Evolutionary conservation across 2,113 vertebrate species (phyloP).

Genomic region (Chaetura pelagica): DNA sequence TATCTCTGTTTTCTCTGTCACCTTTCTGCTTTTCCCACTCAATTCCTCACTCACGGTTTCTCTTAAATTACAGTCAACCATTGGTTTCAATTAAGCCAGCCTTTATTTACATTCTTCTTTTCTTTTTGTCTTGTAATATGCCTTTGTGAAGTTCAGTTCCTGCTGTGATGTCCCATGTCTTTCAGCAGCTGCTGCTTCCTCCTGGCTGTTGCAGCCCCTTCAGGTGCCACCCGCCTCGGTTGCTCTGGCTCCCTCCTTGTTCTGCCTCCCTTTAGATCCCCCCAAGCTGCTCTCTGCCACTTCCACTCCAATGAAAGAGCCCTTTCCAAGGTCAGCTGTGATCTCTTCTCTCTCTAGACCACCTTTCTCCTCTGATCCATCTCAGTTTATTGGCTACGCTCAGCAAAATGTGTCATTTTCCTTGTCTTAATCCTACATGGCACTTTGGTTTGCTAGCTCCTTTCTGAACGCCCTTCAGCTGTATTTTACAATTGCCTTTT

Average conservation of each 20-base stretch:
- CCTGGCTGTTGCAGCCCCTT: not conserved
- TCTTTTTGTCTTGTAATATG: not conserved
- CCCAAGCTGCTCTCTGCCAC: not conserved
- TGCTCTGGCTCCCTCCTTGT: rapidly evolving
- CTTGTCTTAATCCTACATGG: not conserved
- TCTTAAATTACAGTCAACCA: not conserved
- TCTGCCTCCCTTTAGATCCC: not conserved
- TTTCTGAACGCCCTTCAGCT: not conserved
- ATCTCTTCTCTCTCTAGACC: not conserved
- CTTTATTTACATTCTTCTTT: not conserved
- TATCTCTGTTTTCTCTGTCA: not conserved
- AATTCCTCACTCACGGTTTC: not conserved
- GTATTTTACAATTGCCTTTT: not conserved
- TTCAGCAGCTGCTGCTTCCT: rapidly evolving
- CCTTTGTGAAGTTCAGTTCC: rapidly evolving
- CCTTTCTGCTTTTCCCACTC: not conserved
- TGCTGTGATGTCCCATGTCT: not conserved
- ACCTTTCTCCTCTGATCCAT: not conserved
- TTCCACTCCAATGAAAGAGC: not conserved
- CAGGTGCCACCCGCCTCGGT: rapidly evolving
- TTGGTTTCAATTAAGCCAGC: not conserved
- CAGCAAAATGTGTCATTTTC: constrained; percentile 13
- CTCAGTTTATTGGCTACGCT: not conserved
- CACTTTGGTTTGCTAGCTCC: not conserved
- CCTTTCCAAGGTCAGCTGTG: not conserved